Base-by-base conservation (phyloP, 2,113 vertebrate species). In the Bos javanicus region DNA sequence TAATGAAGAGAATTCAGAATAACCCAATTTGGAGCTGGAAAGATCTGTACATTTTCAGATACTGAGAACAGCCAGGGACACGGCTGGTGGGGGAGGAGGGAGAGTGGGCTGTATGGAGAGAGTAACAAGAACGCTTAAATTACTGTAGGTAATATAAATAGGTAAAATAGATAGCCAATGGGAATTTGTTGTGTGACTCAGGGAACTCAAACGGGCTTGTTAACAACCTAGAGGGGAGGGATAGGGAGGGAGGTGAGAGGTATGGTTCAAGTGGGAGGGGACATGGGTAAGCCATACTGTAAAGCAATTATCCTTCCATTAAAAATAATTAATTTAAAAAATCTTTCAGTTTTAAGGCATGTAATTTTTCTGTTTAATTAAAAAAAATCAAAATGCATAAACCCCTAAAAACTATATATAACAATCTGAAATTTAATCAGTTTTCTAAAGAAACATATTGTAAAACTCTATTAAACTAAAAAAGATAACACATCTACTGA, bases 381-480 rank as follows among this genome's bases (percentile, higher is more conserved):
- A 86, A 94, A 91, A 91, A 94, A 90, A 87, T 25, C 25, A 80
- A 95, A 84, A 93, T 5, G 5, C 1, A 87, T 67, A 46, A 78
- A 62, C 83, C 90, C 11, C 26, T 91, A 95, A 94, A 91, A 87
- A 87, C 7, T 46, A 76, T 9, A 14, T 25, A 76, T 62, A 85
- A 80, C 21, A 95, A 93, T 83, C 23, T n/a, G 28, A 81, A 96
- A 95, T 17, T 89, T 74, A 56, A 82, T 9, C 67, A 57, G 3
- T 28, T 87, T 85, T 83, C 74, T 93, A 81, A 76, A 94, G 62
- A 95, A 84, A 94, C 2, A 54, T 26, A 54, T 13, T 43, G 39
- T 62, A 91, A 86, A 91, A 80, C 25, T 95, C 54, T 76, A 88
- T 21, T 88, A 92, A 48, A 78, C 64, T 50, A 94, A 96, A 90